Conservation (phyloP, 2,797 vertebrate genomes). For the Naso thynnoides region DNA sequence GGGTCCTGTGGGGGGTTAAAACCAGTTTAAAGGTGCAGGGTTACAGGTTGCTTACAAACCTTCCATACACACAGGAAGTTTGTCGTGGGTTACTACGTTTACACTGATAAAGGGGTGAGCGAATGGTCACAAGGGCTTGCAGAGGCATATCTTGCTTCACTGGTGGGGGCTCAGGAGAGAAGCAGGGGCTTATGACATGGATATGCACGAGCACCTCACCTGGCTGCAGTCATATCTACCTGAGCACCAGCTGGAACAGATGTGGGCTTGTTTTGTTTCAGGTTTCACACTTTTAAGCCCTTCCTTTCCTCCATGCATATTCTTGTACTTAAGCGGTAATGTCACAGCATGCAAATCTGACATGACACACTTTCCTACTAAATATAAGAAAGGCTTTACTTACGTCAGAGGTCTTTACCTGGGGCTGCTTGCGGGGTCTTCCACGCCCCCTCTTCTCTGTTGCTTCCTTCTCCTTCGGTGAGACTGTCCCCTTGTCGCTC, state of each 20-base stretch:
- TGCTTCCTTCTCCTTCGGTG: slow-evolving; percentile 93
- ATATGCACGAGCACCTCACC: slow-evolving; percentile 33
- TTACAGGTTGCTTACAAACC: slow-evolving; percentile 77
- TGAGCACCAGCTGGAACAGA: slow-evolving; percentile 37
- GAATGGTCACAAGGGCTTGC: slow-evolving; percentile 39
- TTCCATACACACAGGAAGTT: slow-evolving; percentile 59
- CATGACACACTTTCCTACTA: not conserved
- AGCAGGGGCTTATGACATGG: slow-evolving; percentile 22
- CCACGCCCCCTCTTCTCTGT: slow-evolving; percentile 94
- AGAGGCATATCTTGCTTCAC: slow-evolving; percentile 35
- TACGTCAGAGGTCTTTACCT: slow-evolving; percentile 80
- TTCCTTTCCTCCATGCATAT: not conserved
- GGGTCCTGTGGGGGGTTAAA: slow-evolving; percentile 62
- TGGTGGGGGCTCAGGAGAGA: not conserved
- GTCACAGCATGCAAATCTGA: not conserved
- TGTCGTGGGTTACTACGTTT: slow-evolving; percentile 47
- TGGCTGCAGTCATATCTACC: slow-evolving; percentile 25
- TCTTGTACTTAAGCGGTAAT: too few species aligned
- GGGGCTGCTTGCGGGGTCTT: slow-evolving; percentile 92
- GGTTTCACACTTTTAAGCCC: not conserved
- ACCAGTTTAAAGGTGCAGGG: slow-evolving; percentile 77
- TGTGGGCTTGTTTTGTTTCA: slow-evolving; percentile 1
- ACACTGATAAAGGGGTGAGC: slow-evolving; percentile 52
- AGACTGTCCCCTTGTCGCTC: slow-evolving; percentile 94
- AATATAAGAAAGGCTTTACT: slow-evolving; percentile 31